Conservation (phyloP, 2,888 invertebrate species). For the Clunio marinus region DNA sequence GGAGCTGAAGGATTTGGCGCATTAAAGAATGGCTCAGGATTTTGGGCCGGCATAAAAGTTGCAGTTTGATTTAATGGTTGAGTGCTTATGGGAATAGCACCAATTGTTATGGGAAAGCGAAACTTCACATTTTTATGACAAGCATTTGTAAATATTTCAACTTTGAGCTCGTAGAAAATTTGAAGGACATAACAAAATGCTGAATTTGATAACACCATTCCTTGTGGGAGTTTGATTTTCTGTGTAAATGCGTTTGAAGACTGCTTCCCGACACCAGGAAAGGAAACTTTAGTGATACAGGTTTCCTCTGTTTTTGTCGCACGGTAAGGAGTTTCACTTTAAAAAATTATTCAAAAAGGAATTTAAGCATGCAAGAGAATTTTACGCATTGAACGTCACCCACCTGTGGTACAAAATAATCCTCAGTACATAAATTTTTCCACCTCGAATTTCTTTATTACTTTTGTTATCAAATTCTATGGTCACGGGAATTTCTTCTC, state of each 20-base stretch:
- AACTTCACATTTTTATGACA: neutral
- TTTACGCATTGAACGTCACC: neutral
- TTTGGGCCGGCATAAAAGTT: neutral
- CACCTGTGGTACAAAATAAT: neutral
- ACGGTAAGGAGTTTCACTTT: neutral
- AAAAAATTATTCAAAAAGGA: neutral
- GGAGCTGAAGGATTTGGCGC: neutral
- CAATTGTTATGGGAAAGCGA: neutral
- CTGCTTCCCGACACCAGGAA: neutral
- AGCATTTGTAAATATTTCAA: neutral
- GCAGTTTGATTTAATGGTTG: neutral
- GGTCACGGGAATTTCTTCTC: conserved; percentile 25
- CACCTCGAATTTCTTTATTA: neutral
- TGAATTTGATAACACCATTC: neutral
- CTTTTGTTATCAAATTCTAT: conserved; percentile 13
- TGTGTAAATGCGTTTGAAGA: neutral
- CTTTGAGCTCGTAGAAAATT: neutral
- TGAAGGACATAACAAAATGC: neutral
- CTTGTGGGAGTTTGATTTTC: neutral
- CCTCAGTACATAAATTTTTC: neutral
- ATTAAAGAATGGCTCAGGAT: neutral
- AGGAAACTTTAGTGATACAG: neutral
- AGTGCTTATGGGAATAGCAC: neutral
- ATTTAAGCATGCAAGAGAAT: neutral
- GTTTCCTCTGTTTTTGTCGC: neutral